phyloP scores from a whole-genome alignment of 2,113 vertebrate genomes.

The Pseudopipra pipra region DNA sequence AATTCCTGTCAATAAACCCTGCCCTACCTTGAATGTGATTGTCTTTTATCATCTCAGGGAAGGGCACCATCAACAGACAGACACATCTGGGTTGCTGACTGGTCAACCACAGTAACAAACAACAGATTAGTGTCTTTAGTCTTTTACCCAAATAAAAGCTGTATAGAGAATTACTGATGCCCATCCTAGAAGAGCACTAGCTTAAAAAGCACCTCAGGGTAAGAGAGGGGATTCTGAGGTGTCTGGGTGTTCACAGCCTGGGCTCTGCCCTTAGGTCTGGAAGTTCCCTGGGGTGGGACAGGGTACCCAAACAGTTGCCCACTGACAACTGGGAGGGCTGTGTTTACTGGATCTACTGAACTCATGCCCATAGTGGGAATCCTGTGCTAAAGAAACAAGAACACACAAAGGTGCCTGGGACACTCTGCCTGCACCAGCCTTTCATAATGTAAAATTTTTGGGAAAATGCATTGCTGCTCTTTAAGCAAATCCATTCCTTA shows the following conservation, averaged over 20 bases:
- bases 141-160: background rate
- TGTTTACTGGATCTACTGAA: background rate
- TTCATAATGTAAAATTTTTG: background rate
- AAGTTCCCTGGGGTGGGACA: background rate
- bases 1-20: constrained; percentile 26
- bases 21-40: background rate
- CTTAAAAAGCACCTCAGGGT: background rate
- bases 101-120: background rate
- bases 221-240: background rate
- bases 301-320: background rate
- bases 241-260: background rate
- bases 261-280: background rate
- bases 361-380: rapidly evolving
- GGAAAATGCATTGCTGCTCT: background rate
- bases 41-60: background rate
- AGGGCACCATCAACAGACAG: background rate
- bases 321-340: background rate
- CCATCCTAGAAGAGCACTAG: background rate
- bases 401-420: background rate
- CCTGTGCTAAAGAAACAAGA: rapidly evolving
- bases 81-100: background rate
- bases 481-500: background rate
- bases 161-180: background rate
- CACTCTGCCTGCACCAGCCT: background rate
- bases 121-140: background rate